These are phyloP conservation scores for Triops cancriformis DNA, from an alignment of 1,140 invertebrate species.

Conservation along the genomic window DNA sequence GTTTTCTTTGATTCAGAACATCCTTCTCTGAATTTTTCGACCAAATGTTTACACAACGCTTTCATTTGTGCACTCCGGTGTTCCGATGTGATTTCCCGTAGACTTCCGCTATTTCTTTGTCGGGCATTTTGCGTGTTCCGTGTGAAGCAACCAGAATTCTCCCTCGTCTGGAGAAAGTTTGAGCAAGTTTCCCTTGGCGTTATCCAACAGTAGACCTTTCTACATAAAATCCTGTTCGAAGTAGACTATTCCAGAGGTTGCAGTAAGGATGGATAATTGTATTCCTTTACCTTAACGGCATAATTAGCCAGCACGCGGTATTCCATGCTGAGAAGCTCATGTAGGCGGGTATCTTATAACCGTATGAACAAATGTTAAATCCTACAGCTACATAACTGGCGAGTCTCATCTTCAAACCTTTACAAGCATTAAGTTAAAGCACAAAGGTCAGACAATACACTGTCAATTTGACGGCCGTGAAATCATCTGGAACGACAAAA, in stretches of 20 bases:
- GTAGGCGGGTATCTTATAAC: constrained; percentile 50
- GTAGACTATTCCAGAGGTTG: constrained; percentile 46
- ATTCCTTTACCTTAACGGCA: constrained; percentile 53
- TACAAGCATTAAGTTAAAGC: too few species aligned
- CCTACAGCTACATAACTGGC: background rate
- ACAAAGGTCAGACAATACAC: too few species aligned
- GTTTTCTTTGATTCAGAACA: background rate
- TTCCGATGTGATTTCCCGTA: constrained; percentile 49
- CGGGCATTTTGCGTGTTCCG: constrained; percentile 52
- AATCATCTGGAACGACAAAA: too few species aligned
- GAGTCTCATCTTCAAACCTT: background rate
- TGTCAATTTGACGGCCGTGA: too few species aligned
- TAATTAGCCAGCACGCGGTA: constrained; percentile 54
- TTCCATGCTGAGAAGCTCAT: constrained; percentile 51
- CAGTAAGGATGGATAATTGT: constrained; percentile 40
- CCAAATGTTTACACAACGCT: constrained; percentile 46
- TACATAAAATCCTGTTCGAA: constrained; percentile 56
- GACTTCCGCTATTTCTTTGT: constrained; percentile 48
- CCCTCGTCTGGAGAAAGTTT: constrained; percentile 51
- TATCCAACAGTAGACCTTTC: constrained; percentile 66
- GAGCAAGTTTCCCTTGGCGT: constrained; percentile 60
- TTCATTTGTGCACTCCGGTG: constrained; percentile 43
- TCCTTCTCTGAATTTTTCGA: constrained; percentile 50
- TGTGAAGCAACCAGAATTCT: constrained; percentile 56
- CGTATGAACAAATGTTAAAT: background rate